Evolutionary conservation across 2,888 invertebrate genomes (phyloP), one percentile per base, ranked within the genome.

Genomic region (Halictus ligatus): DNA sequence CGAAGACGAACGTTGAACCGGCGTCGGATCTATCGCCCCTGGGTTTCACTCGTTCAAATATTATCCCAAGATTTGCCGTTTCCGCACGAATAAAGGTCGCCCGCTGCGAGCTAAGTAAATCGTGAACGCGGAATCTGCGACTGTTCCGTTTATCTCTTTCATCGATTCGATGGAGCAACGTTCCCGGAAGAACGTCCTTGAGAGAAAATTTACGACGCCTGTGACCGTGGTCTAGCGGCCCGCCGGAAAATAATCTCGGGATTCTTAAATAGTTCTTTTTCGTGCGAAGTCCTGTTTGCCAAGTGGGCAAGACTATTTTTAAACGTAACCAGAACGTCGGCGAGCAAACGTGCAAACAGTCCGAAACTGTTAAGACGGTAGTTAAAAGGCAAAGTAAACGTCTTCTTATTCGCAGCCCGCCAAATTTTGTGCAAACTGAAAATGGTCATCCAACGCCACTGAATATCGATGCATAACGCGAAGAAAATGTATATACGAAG

Each of bases 1-100:
- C 15, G 35, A 10, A 1, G 35, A 72, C 77, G 87, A 88, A 90
- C 86, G 79, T 88, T 89, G 89, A 75, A 81, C 87, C 75, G 89
- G 75, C 88, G 78, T 79, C 85, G 77, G 78, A 71, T 86, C 78
- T 84, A 84, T 86, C 84, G 75, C 60, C 78, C 73, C 73, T 10
- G 25, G 80, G 76, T 84, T 91, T 86, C 88, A 74, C 83, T 86
- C 89, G 84, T 90, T 79, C 87, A 91, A 90, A 90, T 90, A 91
- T 90, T 91, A 77, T 83, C 71, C 35, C 80, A 83, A 90, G 80
- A 81, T 80, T 67, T 69, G 60, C 46, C 60, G 48, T 48, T 35
- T 72, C 40, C 21, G 25, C 25, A 21, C 0, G 73, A 58, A 76
- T 76, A 86, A 81, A 85, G 80, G 80, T 78, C 84, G 74, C 7